Base-by-base conservation (phyloP, 2,888 invertebrate genomes). In the Diaperis boleti region DNA sequence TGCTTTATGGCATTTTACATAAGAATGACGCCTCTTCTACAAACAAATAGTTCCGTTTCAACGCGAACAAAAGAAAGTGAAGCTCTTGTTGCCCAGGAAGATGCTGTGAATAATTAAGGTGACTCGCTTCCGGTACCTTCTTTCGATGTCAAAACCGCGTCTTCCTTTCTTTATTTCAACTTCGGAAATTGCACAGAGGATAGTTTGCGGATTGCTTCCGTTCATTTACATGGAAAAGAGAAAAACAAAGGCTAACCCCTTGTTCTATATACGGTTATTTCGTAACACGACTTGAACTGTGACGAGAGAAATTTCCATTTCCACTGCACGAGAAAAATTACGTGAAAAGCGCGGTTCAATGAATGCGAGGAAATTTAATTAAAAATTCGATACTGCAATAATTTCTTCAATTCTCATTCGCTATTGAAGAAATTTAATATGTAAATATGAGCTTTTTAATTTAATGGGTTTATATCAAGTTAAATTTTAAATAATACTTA, bases 51-150 rank as follows among this genome's bases (percentile, higher is more conserved):
- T n/a, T n/a, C 39, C 3, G 8, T 29, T 49, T 49, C 33, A 31
- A 5, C 31, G 8, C 8, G 26, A 39, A 52, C 52, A 41, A 41
- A 54, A 41, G 54, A 54, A 54, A 54, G 54, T 54, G 54, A 52
- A 52, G 52, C 26, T 7, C 39, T 10, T 18, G 17, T 52, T 37
- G 37, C 17, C 29, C 54, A 26, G 54, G 54, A 54, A 54, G 54
- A 15, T 15, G 47, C 7, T n/a, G 11, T 14, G 29, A 29, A n/a
- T 18, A 45, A 20, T 45, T 4, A 7, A 22, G 22, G 31, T 35
- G 18, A 33, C 15, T 49, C 29, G n/a, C 29, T 39, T 54, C 54
- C 54, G 39, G 39, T 41, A 54, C n/a, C n/a, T n/a, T n/a, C n/a
- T n/a, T n/a, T n/a, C n/a, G 26, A 26, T 26, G 26, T 26, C n/a